Conservation (phyloP, 2,797 vertebrate genomes). For the Hydrocynus forskahlii region DNA sequence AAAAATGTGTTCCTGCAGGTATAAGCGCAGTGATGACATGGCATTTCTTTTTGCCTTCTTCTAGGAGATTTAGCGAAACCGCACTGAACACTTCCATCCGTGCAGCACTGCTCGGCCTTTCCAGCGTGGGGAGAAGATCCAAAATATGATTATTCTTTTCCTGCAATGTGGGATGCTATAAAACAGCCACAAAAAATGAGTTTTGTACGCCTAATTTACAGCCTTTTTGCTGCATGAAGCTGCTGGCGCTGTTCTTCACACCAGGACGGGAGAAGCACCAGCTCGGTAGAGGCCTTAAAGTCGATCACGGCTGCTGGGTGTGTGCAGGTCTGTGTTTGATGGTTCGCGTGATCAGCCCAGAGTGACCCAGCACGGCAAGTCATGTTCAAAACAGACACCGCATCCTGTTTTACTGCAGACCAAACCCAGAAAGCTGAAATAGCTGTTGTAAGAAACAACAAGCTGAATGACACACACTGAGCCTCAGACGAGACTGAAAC, state of each 20-base stretch:
- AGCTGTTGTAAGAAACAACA: slow-evolving; percentile 28
- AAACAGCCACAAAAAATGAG: slow-evolving; percentile 27
- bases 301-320: slow-evolving; percentile 24
- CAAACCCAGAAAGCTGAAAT: slow-evolving; percentile 14
- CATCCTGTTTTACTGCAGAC: slow-evolving; percentile 6
- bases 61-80: neutral
- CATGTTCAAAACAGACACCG: neutral
- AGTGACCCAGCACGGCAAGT: slow-evolving; percentile 4
- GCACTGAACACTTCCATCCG: neutral
- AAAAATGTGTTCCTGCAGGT: neutral
- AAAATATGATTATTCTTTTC: slow-evolving; percentile 23
- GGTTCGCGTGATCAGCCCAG: slow-evolving; percentile 32
- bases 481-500: neutral
- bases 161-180: slow-evolving; percentile 32
- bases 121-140: slow-evolving; percentile 1
- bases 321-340: slow-evolving; percentile 19
- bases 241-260: slow-evolving; percentile 13
- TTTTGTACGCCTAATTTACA: slow-evolving; percentile 29
- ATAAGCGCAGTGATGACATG: neutral
- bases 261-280: neutral
- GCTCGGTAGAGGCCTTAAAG: neutral
- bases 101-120: neutral
- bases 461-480: neutral
- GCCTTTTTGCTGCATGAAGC: slow-evolving; percentile 23
- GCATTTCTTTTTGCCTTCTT: slow-evolving; percentile 13